Evolutionary conservation across 92 coral and sea anemone species (phyloP).

Genomic region (Epizoanthus stellaris): DNA sequence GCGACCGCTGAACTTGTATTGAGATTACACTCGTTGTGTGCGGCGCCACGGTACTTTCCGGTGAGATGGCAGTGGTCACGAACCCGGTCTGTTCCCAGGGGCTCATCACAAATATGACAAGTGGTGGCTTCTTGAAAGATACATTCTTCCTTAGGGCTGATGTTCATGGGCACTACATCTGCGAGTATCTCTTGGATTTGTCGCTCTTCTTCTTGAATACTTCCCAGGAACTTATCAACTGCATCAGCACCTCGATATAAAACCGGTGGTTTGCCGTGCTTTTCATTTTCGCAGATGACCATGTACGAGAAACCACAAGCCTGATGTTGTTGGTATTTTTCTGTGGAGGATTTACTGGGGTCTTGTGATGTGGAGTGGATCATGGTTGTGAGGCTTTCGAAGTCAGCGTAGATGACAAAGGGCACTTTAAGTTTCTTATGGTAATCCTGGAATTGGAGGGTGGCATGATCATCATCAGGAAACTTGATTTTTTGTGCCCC

Average conservation of each 20-base stretch:
- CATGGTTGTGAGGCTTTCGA: not conserved
- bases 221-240: slow-evolving; percentile 37
- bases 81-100: slow-evolving; percentile 13
- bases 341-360: not conserved
- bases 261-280: slow-evolving; percentile 32
- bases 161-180: slow-evolving; percentile 49
- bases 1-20: slow-evolving; percentile 41
- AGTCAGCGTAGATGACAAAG: slow-evolving; percentile 16
- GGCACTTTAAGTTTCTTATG: slow-evolving; percentile 49
- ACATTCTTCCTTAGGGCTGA: slow-evolving; percentile 8
- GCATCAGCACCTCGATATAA: slow-evolving; percentile 38
- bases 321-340: slow-evolving; percentile 16
- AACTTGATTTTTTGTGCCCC: slow-evolving; percentile 52
- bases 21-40: slow-evolving; percentile 45
- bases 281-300: not conserved
- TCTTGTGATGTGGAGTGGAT: too few species aligned
- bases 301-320: slow-evolving; percentile 29
- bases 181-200: slow-evolving; percentile 36
- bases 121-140: not conserved
- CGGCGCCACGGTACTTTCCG: slow-evolving; percentile 39
- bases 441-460: slow-evolving; percentile 34
- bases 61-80: slow-evolving; percentile 53
- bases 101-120: slow-evolving; percentile 43
- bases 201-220: slow-evolving; percentile 22
- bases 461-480: slow-evolving; percentile 41